phyloP scores from a whole-genome alignment of 1,140 invertebrate species.

The Pogonus chalceus region DNA sequence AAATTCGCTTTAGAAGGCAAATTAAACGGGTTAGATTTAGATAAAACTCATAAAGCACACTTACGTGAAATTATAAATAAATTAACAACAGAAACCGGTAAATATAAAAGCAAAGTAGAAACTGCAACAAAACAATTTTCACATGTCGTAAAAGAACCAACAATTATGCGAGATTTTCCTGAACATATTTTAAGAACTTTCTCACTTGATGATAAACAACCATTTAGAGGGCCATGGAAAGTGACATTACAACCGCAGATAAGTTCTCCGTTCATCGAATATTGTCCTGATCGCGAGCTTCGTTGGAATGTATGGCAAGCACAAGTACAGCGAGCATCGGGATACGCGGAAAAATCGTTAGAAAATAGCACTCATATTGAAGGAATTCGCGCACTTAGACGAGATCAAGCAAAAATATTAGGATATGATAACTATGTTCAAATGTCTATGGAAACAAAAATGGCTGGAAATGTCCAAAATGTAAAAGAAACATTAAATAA shows the following conservation, averaged over 20 bases:
- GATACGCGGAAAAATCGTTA: conserved; percentile 48
- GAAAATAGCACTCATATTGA: conserved; percentile 68
- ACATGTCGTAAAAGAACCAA: conserved; percentile 54
- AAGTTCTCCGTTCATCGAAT: conserved; percentile 63
- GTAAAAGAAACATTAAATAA: conserved; percentile 62
- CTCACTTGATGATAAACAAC: conserved; percentile 47
- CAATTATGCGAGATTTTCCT: conserved; percentile 63
- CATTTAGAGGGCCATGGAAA: conserved; percentile 65
- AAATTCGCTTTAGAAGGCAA: conserved; percentile 74
- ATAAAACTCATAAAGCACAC: conserved; percentile 35
- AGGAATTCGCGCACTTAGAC: conserved; percentile 59
- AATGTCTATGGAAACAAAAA: conserved; percentile 90
- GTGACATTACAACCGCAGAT: conserved; percentile 62
- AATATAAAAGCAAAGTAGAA: conserved; percentile 54
- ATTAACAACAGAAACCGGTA: conserved; percentile 41
- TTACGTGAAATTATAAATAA: conserved; percentile 39
- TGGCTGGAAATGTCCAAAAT: conserved; percentile 75
- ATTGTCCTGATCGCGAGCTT: conserved; percentile 65
- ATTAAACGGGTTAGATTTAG: conserved; percentile 60
- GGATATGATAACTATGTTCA: conserved; percentile 72
- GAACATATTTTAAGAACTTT: conserved; percentile 55
- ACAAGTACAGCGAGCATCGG: conserved; percentile 57
- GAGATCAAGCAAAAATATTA: conserved; percentile 60
- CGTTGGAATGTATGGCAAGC: conserved; percentile 79
- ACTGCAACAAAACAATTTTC: conserved; percentile 50